Evolutionary conservation across 2,797 vertebrate genomes (phyloP).

Genomic region (Semaprochilodus insignis): DNA sequence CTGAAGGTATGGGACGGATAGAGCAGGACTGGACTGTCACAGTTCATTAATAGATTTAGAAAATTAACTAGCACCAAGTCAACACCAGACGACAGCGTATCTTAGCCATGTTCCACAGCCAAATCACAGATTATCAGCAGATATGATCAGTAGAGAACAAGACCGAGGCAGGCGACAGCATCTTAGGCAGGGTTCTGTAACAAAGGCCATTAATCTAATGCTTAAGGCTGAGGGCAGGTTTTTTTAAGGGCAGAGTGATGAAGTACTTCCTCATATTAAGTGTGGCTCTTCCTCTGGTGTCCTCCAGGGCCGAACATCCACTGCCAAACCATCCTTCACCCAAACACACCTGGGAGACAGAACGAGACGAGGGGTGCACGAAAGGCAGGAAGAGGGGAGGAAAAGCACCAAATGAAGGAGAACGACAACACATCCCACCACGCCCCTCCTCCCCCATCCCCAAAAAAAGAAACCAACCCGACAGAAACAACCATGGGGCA

Average conservation of each 20-base stretch:
- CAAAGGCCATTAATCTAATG: background rate
- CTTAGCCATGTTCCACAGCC: background rate
- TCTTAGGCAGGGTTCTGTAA: background rate
- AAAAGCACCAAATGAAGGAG: conserved; percentile 43
- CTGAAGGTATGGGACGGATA: conserved; percentile 75
- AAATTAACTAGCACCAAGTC: background rate
- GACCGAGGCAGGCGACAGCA: background rate
- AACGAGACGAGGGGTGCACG: conserved; percentile 62
- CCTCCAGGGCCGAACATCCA: conserved; percentile 87
- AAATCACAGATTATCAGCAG: background rate
- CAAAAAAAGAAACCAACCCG: conserved; percentile 45
- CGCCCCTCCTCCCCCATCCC: conserved; percentile 32
- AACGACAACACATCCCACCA: conserved; percentile 57
- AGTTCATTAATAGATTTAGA: background rate
- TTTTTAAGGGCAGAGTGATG: conserved; percentile 14
- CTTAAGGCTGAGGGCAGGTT: background rate
- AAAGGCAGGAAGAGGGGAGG: conserved; percentile 24
- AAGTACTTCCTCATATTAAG: conserved; percentile 18
- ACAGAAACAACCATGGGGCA: conserved; percentile 64
- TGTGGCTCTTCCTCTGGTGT: conserved; percentile 48
- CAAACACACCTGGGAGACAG: conserved; percentile 73
- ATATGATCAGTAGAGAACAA: background rate
- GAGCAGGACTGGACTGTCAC: conserved; percentile 10
- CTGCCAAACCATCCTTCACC: conserved; percentile 86
- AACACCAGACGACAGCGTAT: background rate